phyloP scores from a whole-genome alignment of 2,113 vertebrate genomes.

The Neopipo cinnamomea region DNA sequence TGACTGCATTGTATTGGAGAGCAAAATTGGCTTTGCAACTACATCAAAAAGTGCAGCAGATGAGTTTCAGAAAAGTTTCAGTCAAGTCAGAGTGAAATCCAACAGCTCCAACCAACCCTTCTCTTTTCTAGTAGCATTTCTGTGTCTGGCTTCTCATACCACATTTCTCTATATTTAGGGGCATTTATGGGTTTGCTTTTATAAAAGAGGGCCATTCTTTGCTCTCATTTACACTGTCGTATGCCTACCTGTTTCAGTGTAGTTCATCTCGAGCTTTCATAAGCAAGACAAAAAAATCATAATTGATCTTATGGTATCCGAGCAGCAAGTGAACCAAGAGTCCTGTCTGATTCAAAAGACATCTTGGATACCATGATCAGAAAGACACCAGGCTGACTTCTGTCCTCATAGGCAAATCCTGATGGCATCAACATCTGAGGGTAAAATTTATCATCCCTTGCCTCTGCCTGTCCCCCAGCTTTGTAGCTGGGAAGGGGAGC shows the following conservation, averaged over 20 bases:
- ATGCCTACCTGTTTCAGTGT: background rate
- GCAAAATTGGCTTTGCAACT: background rate
- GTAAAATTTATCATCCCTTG: background rate
- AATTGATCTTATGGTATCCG: background rate
- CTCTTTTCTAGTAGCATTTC: background rate
- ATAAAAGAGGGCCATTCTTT: background rate
- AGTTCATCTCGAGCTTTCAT: background rate
- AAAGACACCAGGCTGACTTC: background rate
- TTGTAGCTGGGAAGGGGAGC: background rate
- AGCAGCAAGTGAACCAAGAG: background rate
- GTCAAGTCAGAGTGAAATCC: background rate
- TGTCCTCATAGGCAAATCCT: background rate
- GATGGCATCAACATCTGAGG: background rate
- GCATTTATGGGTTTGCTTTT: background rate
- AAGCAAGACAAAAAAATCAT: background rate
- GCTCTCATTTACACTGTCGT: fast-evolving
- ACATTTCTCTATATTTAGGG: background rate
- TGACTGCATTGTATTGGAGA: background rate
- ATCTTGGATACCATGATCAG: fast-evolving
- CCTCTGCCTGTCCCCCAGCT: background rate
- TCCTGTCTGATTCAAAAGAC: background rate
- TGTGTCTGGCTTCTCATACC: background rate
- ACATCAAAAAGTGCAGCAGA: background rate
- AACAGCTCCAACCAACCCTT: background rate
- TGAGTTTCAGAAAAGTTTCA: background rate